Base-by-base conservation (phyloP, 2,113 vertebrate species). In the Malaclemys terrapin region DNA sequence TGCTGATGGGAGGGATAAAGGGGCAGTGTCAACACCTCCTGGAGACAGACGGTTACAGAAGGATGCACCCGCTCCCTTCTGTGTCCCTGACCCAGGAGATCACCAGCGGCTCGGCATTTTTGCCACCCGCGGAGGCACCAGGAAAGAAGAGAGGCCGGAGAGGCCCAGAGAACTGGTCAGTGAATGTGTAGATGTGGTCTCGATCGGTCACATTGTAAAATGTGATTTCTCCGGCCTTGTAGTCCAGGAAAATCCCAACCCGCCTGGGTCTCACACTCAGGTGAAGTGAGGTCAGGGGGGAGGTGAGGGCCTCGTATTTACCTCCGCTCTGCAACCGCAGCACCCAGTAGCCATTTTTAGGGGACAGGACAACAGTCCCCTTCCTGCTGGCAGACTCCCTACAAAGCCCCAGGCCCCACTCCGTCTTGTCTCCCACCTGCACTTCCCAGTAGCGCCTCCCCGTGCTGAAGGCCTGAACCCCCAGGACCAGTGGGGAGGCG, bases 361-460 rank as follows among this genome's bases (percentile, higher is more conserved):
- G 99, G n/a, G 98, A 98, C 24, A 99, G 98, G 2, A 98, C 94
- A 52, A 98, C 90, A 24, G 97, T 98, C 52, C 99, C 99, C 69
- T 98, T 99, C 52, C 99, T 96, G 94, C 94, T 94, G 9, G 98
- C 95, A 0, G 98, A 95, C 80, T 99, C 98, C 72, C 47, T 97
- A 90, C 98, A 99, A 53, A 99, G 96, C 2, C 99, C 99, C 59
- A 99, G 72, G 24, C 98, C 98, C 99, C 99, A 99, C 86, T 99
- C 99, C 0, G 98, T 98, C 89, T 98, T 98, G 80, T 98, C 98
- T n/a, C 98, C 98, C 35, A 99, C 99, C 47, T 98, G 96, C 87
- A 99, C 99, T 85, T 99, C 99, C 99, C 99, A 99, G 97, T 99
- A 99, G 97, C 96, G 97, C 45, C 98, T 98, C 56, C 98, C 99